phyloP scores from a whole-genome alignment of 2,113 vertebrate genomes.

The Paraplagusia blochii region DNA sequence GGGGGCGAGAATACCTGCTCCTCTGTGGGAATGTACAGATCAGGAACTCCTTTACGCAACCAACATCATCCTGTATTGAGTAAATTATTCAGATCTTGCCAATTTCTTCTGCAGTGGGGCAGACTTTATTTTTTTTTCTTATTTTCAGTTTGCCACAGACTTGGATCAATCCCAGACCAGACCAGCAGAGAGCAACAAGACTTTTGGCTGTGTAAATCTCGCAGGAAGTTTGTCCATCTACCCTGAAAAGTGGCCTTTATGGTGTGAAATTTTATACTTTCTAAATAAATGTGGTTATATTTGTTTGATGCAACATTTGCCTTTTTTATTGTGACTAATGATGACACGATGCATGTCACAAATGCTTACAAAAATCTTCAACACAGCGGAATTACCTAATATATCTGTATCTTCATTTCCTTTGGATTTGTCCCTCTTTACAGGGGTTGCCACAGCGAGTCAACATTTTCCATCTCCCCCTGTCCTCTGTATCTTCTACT shows the following conservation, averaged over 20 bases:
- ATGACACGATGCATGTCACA: too few relatives aligned
- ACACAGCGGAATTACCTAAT: background rate
- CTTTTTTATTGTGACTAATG: constrained; percentile 22
- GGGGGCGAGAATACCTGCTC: constrained; percentile 51
- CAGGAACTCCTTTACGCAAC: constrained; percentile 71
- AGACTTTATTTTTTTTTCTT: constrained; percentile 51
- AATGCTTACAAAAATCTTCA: too few relatives aligned
- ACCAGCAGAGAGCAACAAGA: constrained; percentile 64
- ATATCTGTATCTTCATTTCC: too few relatives aligned
- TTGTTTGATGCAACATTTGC: constrained; percentile 72
- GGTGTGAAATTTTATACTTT: constrained; percentile 85
- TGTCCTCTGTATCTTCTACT: too few relatives aligned
- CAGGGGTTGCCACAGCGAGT: too few relatives aligned
- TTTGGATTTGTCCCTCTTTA: too few relatives aligned
- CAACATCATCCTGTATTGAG: constrained; percentile 71
- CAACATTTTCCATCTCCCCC: too few relatives aligned
- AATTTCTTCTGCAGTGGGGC: constrained; percentile 73
- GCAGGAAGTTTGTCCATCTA: constrained; percentile 72
- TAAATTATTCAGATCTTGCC: constrained; percentile 75
- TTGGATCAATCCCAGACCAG: constrained; percentile 60
- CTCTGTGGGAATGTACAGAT: constrained; percentile 67
- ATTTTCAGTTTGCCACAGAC: constrained; percentile 62
- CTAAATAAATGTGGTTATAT: constrained; percentile 84
- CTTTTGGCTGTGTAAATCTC: constrained; percentile 75
- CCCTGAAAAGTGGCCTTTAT: constrained; percentile 83